Evolutionary conservation across 2,797 vertebrate species (phyloP).

Genomic region (Petrocephalus schoutedeni): DNA sequence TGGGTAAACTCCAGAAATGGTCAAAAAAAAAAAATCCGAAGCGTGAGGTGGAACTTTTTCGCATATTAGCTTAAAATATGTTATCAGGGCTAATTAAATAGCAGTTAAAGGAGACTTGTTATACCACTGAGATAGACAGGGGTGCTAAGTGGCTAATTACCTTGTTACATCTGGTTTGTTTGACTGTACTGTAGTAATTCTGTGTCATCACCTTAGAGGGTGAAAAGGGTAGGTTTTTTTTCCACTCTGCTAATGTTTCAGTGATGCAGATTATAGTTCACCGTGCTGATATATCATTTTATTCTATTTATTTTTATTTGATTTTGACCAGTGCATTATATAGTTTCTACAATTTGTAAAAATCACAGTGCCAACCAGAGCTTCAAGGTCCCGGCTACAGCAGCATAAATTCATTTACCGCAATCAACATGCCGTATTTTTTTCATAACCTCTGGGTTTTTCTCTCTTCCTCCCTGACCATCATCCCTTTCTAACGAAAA

Average conservation of each 20-base stretch:
- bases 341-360: too few relatives aligned
- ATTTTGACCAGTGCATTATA: background rate
- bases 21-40: background rate
- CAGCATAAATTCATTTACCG: background rate
- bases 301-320: background rate
- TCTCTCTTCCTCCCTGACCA: slow-evolving; percentile 13
- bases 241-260: background rate
- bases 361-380: background rate
- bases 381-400: background rate
- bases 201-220: slow-evolving; percentile 60
- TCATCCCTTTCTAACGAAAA: slow-evolving; percentile 13
- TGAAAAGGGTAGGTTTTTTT: slow-evolving; percentile 13
- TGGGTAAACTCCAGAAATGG: background rate
- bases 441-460: slow-evolving; percentile 10
- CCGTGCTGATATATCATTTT: background rate
- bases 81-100: slow-evolving; percentile 64
- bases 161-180: slow-evolving; percentile 64
- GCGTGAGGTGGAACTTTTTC: slow-evolving; percentile 13
- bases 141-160: slow-evolving; percentile 68
- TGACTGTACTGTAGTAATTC: slow-evolving; percentile 61
- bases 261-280: background rate
- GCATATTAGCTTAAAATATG: slow-evolving; percentile 50
- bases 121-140: slow-evolving; percentile 60
- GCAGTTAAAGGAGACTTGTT: slow-evolving; percentile 49
- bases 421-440: background rate